A percentile compares a stretch with the other conserved stretches of the same genome.
Evolutionary conservation across 2,113 vertebrate species (phyloP).

Genomic region (Amphiprion ocellaris): DNA sequence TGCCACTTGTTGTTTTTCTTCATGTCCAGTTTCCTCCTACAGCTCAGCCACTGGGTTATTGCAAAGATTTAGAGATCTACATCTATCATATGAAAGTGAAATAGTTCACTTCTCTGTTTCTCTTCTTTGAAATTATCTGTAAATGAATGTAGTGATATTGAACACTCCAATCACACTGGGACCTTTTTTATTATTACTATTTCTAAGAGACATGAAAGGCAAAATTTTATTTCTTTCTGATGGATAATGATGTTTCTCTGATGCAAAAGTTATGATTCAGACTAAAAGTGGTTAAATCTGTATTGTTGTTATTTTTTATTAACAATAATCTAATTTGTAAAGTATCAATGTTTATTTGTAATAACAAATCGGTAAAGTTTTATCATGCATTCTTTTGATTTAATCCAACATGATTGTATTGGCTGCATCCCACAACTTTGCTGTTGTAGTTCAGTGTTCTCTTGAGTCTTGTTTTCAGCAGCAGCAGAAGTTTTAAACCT

Average conservation of each 20-base stretch:
- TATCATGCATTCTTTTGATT: no score
- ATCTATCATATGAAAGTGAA: not conserved
- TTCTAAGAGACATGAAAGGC: no score
- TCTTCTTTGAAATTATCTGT: constrained; percentile 22
- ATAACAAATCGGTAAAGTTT: no score
- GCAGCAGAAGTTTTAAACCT: not conserved
- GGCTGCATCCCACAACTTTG: not conserved
- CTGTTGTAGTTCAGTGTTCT: not conserved
- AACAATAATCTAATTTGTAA: no score
- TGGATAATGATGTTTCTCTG: not conserved
- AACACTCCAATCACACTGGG: no score
- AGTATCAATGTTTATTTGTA: no score
- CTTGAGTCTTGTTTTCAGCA: not conserved
- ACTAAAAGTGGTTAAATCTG: constrained; percentile 3
- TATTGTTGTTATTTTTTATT: not conserved
- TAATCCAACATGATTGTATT: no score
- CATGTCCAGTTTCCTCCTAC: not conserved
- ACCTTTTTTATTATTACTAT: no score
- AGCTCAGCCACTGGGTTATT: not conserved
- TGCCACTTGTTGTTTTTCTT: constrained; percentile 12
- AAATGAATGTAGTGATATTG: constrained; percentile 5
- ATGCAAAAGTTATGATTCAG: constrained; percentile 19
- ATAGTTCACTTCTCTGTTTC: constrained; percentile 10
- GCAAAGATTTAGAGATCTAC: constrained; percentile 17
- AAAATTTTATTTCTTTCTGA: constrained; percentile 8